These are phyloP conservation scores for Salvelinus sp. DNA, from an alignment of 2,113 vertebrate species.

Conservation along the genomic window DNA sequence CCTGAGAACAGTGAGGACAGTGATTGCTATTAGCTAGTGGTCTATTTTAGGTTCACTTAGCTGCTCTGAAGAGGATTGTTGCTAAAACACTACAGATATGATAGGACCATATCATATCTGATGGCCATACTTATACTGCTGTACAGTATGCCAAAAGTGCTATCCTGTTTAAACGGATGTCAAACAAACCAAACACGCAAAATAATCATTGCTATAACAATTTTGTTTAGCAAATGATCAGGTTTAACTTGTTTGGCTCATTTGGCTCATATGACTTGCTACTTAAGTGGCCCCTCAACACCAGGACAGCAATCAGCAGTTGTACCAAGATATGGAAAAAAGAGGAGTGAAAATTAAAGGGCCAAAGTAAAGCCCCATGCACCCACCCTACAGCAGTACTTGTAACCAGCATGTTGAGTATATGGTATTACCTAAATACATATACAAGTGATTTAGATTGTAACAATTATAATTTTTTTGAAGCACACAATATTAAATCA, in stretches of 20 bases:
- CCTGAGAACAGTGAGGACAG: conserved; percentile 69
- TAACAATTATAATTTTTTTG: no score
- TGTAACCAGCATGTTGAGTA: not conserved
- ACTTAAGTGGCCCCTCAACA: not conserved
- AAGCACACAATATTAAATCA: not conserved
- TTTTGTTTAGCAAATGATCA: no score
- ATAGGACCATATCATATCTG: not conserved
- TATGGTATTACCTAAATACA: conserved; percentile 7
- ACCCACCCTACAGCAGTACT: not conserved
- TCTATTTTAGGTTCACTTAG: conserved; percentile 21
- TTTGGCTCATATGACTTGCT: no score
- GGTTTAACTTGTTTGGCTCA: no score
- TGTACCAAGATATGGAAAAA: not conserved
- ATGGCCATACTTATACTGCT: conserved; percentile 20
- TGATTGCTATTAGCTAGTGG: conserved; percentile 45
- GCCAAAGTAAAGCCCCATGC: not conserved
- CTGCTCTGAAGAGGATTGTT: conserved; percentile 10
- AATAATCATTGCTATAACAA: no score
- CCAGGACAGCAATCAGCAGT: not conserved
- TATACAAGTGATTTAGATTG: not conserved
- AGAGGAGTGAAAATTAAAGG: not conserved
- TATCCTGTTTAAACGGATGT: no score
- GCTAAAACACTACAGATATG: not conserved
- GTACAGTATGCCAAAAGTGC: no score
- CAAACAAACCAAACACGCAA: no score